A percentile compares a stretch with the other conserved stretches of the same genome.
These are phyloP conservation scores for Heliconius melpomene DNA, from an alignment of 1,140 invertebrate species.

Conservation along the genomic window DNA sequence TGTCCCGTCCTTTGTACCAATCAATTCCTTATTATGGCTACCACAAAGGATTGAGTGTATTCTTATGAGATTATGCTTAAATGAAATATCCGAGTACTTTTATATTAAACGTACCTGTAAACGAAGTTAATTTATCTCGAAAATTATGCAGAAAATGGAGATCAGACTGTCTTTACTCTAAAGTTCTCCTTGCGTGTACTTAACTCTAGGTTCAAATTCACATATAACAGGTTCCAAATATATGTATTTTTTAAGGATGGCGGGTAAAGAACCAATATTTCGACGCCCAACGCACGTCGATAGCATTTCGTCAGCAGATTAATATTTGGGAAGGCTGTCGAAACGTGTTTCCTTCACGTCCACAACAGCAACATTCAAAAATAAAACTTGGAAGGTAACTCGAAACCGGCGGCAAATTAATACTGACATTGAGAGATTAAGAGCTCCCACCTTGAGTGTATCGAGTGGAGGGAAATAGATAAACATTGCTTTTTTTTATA, in stretches of 20 bases:
- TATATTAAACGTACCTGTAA: not conserved
- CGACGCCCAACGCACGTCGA: not conserved
- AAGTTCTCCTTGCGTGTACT: too few species aligned
- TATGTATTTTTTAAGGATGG: not conserved
- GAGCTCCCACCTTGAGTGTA: constrained; percentile 62
- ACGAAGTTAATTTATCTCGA: too few species aligned
- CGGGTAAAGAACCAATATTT: not conserved
- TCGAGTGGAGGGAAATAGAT: constrained; percentile 54
- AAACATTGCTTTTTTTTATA: constrained; percentile 51
- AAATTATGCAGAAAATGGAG: too few species aligned
- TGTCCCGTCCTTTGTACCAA: constrained; percentile 38
- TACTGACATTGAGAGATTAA: constrained; percentile 79
- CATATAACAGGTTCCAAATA: too few species aligned
- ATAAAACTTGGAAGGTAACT: constrained; percentile 76
- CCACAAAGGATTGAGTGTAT: constrained; percentile 7
- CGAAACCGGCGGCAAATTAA: constrained; percentile 75
- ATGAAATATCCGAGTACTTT: not conserved
- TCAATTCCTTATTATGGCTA: constrained; percentile 35
- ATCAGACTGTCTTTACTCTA: too few species aligned
- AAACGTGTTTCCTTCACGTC: constrained; percentile 67
- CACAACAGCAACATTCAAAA: constrained; percentile 58
- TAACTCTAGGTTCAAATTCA: too few species aligned
- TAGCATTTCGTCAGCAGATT: constrained; percentile 46
- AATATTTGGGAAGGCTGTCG: constrained; percentile 58
- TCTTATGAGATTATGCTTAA: constrained; percentile 8